Percentiles rank a stretch among this genome's conserved stretches.
Evolutionary conservation across 2,888 invertebrate genomes (phyloP).

Genomic region (Volucella bombylans): DNA sequence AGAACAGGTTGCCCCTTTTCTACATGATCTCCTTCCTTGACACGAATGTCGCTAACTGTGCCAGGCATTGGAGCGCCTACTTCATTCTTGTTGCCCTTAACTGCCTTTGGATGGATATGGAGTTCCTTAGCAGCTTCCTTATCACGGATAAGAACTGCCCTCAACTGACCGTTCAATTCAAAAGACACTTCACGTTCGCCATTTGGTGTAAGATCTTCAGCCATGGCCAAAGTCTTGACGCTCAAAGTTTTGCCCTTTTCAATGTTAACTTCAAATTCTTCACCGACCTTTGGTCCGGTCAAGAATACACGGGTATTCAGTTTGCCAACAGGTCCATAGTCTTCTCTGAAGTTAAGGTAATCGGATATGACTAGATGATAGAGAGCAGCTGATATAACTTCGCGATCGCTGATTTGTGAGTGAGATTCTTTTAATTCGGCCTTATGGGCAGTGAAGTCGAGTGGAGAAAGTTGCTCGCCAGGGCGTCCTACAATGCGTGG

Average conservation of each 20-base stretch:
- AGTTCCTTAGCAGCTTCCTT: slow-evolving; percentile 95
- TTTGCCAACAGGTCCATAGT: slow-evolving; percentile 97
- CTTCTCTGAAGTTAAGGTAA: slow-evolving; percentile 91
- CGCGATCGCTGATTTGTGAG: slow-evolving; percentile 87
- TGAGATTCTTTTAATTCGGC: slow-evolving; percentile 90
- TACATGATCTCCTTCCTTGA: slow-evolving; percentile 95
- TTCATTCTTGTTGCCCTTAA: slow-evolving; percentile 93
- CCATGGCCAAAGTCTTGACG: slow-evolving; percentile 96
- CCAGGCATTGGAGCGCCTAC: slow-evolving; percentile 99
- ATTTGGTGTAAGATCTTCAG: slow-evolving; percentile 93
- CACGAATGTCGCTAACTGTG: slow-evolving; percentile 94
- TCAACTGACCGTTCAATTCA: slow-evolving; percentile 97
- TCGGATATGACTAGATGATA: slow-evolving; percentile 97
- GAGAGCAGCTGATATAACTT: slow-evolving; percentile 97
- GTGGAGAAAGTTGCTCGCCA: slow-evolving; percentile 90
- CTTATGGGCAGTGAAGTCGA: slow-evolving; percentile 93
- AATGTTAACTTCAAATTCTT: slow-evolving; percentile 93
- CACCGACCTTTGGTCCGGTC: slow-evolving; percentile 94
- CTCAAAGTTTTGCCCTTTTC: slow-evolving; percentile 97
- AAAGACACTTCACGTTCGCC: slow-evolving; percentile 99
- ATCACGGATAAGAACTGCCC: slow-evolving; percentile 96
- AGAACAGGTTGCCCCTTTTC: slow-evolving; percentile 96
- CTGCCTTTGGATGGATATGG: slow-evolving; percentile 97
- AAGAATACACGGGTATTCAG: slow-evolving; percentile 97
- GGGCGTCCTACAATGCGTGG: slow-evolving; percentile 94